phyloP scores from a whole-genome alignment of 2,888 invertebrate species.

The Eupithecia abbreviata region DNA sequence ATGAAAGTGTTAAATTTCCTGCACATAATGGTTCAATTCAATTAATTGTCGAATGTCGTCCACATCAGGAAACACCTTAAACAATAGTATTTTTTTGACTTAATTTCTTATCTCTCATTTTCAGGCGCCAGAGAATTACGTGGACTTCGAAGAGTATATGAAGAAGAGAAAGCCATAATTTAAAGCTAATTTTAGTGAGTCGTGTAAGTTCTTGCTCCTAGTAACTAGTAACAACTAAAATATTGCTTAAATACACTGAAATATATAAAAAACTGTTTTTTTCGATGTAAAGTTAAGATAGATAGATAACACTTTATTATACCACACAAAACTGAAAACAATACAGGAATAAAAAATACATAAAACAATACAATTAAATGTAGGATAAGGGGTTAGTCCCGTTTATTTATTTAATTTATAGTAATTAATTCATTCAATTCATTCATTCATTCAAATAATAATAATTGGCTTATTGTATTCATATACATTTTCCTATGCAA shows the following conservation, averaged over 20 bases:
- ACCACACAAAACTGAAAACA: no score
- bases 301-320: no score
- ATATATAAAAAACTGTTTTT: background rate
- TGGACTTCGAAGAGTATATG: slow-evolving; percentile 46
- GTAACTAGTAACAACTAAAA: slow-evolving; percentile 1
- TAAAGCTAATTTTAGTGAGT: slow-evolving; percentile 2
- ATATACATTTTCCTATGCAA: background rate
- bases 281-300: background rate
- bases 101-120: slow-evolving; percentile 33
- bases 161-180: slow-evolving; percentile 23
- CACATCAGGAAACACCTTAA: no score
- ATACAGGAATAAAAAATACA: no score
- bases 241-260: background rate
- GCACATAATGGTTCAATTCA: no score
- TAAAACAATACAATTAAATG: background rate
- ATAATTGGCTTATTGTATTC: no score
- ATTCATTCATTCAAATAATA: no score
- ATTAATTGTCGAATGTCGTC: no score
- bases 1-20: no score
- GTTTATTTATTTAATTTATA: background rate
- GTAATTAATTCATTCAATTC: no score
- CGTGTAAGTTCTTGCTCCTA: slow-evolving; percentile 8
- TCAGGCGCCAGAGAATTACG: slow-evolving; percentile 51
- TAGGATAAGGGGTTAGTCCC: background rate
- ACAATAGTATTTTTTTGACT: no score